Evolutionary conservation across 2,797 vertebrate species (phyloP), one percentile per base, ranked within the genome.

Genomic region (Mormyrops attenuatus): DNA sequence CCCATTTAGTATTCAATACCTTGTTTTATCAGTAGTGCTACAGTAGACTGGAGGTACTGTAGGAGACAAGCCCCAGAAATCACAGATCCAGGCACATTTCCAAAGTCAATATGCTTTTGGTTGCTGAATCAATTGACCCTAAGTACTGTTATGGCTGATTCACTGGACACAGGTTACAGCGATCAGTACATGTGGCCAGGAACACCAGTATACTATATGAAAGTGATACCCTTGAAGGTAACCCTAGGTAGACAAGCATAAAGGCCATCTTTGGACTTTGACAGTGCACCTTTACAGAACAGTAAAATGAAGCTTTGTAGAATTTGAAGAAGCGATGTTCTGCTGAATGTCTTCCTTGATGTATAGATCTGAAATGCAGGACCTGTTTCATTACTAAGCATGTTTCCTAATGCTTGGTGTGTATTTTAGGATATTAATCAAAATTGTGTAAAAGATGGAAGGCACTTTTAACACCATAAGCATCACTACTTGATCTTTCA

Each of bases 31-130:
- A 11, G 34, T 63, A n/a, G 38, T 41, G 9, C 86, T 87, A 20
- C 50, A 20, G 53, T 77, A 26, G 11, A 49, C 49, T 26, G 49
- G 13, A 30, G 22, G 49, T 15, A 30, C 26, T 30, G 26, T 30
- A 55, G 60, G 60, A 66, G 22, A 88, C 15, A 88, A n/a, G 38
- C 30, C 17, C 86, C 60, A 88, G 63, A 88, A 44, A 88, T 38
- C 7, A 57, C 30, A 53, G 50, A 41, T 57, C 1, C 53, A 22
- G 86, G 17, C 86, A n/a, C 53, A 34, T 20, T 20, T 87, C 34
- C 86, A 87, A 41, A n/a, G 53, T 57, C 86, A 41, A 60, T 53
- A 87, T 26, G 3, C 20, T 88, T 44, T 69, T 88, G 52, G 55
- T 63, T 44, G 53, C 34, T 20, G 86, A 88, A 88, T 41, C 17